Conservation (phyloP, 2,113 vertebrate species). For the Harpagus bidentatus region DNA sequence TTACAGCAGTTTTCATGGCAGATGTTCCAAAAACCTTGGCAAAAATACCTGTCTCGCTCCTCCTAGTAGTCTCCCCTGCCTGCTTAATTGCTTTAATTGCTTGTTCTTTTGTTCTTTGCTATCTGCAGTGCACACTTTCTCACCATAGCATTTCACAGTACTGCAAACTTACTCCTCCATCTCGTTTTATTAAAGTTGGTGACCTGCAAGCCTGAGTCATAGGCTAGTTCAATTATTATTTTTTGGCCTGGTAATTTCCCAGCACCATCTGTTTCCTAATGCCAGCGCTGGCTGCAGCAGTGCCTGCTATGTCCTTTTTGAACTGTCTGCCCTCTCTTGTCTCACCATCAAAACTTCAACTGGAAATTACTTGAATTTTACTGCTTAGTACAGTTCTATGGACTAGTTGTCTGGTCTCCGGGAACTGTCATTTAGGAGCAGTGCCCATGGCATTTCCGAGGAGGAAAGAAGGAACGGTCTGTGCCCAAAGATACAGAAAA, state of each 20-base stretch:
- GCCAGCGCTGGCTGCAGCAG: accelerated
- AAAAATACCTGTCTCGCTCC: background rate
- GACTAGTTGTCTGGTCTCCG: background rate
- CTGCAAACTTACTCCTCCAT: background rate
- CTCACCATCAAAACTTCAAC: background rate
- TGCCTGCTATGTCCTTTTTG: background rate
- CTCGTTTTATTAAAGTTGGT: background rate
- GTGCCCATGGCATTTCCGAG: background rate
- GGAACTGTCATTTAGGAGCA: background rate
- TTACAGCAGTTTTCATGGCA: background rate
- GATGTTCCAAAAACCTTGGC: background rate
- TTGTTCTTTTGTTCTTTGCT: background rate
- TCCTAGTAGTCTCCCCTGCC: background rate
- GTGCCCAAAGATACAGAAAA: background rate
- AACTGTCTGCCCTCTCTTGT: background rate
- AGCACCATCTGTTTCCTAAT: background rate
- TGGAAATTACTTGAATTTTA: background rate
- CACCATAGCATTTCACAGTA: background rate
- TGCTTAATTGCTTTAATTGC: background rate
- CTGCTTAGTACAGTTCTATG: background rate
- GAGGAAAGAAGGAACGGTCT: background rate
- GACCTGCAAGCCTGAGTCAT: background rate
- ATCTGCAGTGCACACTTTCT: background rate
- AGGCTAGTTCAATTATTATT: background rate
- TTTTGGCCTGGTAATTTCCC: background rate